A percentile compares a stretch with the other conserved stretches of the same genome.
phyloP scores from a whole-genome alignment of 2,888 invertebrate species.

The Drosophila anceps region DNA sequence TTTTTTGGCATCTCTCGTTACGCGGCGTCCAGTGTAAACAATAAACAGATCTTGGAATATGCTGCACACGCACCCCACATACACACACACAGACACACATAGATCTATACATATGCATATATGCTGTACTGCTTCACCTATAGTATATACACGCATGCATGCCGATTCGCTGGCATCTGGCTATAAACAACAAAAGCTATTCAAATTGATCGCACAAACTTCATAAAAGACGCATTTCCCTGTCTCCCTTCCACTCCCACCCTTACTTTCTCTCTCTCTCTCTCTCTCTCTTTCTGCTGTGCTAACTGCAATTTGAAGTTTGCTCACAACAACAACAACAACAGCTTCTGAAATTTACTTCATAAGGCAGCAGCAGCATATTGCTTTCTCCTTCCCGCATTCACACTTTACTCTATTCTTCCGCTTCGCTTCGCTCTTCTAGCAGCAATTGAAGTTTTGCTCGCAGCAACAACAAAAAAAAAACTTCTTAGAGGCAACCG shows the following conservation, averaged over 20 bases:
- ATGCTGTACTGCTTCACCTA: background rate
- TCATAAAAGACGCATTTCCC: background rate
- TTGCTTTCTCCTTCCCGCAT: background rate
- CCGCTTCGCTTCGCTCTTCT: background rate
- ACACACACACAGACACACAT: background rate
- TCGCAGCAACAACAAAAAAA: background rate
- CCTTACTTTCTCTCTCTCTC: background rate
- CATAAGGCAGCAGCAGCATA: background rate
- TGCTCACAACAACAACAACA: background rate
- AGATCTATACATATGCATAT: background rate
- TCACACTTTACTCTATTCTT: background rate
- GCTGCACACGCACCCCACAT: slow-evolving; percentile 15
- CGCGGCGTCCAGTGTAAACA: slow-evolving; percentile 63
- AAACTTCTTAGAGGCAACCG: background rate
- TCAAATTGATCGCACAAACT: slow-evolving; percentile 6
- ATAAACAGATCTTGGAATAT: slow-evolving; percentile 69
- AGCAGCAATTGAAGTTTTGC: background rate
- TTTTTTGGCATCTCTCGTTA: slow-evolving; percentile 34
- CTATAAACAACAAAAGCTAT: slow-evolving; percentile 36
- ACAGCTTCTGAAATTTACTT: background rate
- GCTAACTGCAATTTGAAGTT: background rate
- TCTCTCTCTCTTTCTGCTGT: too few relatives aligned
- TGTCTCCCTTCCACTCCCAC: background rate
- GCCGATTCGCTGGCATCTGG: slow-evolving; percentile 43
- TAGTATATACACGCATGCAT: slow-evolving; percentile 9